A percentile compares a stretch with the other conserved stretches of the same genome.
phyloP scores from a whole-genome alignment of 1,140 invertebrate species.

The Chrysomallon squamiferum region DNA sequence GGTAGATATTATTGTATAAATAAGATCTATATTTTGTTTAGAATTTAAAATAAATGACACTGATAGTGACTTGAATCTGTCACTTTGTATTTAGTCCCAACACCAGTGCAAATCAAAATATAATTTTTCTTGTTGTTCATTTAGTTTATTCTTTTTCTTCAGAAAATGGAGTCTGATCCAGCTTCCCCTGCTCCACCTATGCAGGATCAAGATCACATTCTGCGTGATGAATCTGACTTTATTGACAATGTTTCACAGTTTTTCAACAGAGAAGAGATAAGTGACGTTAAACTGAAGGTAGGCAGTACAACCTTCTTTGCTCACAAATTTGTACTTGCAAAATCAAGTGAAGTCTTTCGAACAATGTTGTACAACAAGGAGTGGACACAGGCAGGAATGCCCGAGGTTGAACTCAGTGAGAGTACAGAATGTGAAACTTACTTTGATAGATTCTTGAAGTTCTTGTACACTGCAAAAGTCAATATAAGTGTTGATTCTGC shows the following conservation, averaged over 20 bases:
- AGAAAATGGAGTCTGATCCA: conserved; percentile 20
- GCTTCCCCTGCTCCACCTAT: neutral
- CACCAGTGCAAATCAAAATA: no score
- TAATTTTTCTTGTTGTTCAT: no score
- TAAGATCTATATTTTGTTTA: no score
- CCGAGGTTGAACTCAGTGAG: conserved; percentile 57
- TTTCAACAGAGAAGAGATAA: conserved; percentile 55
- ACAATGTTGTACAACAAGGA: conserved; percentile 59
- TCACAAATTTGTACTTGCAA: conserved; percentile 63
- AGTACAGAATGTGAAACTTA: conserved; percentile 56
- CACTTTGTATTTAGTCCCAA: no score
- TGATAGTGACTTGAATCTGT: no score
- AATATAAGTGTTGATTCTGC: conserved; percentile 49
- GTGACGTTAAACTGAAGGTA: conserved; percentile 58
- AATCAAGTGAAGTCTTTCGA: conserved; percentile 61
- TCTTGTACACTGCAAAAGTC: conserved; percentile 61
- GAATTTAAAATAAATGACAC: no score
- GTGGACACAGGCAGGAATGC: conserved; percentile 43
- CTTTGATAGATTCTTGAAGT: conserved; percentile 60
- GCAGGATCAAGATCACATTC: conserved; percentile 19
- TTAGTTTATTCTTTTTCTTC: no score
- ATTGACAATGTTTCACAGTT: conserved; percentile 59
- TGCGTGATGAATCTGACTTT: conserved; percentile 58
- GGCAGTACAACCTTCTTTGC: conserved; percentile 47
- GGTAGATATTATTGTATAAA: no score